Base-by-base conservation (phyloP, 2,888 invertebrate species). In the Uloborus plumipes region DNA sequence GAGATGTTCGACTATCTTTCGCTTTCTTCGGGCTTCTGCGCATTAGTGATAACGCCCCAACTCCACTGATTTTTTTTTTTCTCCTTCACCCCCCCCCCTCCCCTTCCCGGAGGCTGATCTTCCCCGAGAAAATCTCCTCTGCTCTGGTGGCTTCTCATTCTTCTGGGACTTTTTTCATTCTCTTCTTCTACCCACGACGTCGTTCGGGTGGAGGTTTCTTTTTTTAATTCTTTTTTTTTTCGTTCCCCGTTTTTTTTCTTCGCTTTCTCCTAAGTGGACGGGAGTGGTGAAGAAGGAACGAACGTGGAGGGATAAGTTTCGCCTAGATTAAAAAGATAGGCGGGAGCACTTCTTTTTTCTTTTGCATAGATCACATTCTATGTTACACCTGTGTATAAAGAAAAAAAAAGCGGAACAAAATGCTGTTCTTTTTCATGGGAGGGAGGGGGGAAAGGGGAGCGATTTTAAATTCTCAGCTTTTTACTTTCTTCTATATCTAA, bases 21-120 rank as follows among this genome's bases (percentile, higher is more conserved):
- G 62, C 62, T 62, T 70, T 59, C n/a, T 16, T 13, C 31, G 31
- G 20, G 61, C 65, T 78, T 20, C 78, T 78, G 78, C 71, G 71
- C 64, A 78, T 18, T 20, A 18, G 26, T 51, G 78, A 78, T 78
- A 78, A 78, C 71, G 78, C 69, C 78, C 65, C 71, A 18, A 55
- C 39, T 59, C 51, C 31, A 15, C 53, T 14, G 31, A 16, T 53
- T 22, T 49, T 51, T n/a, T 14, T 18, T 26, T 26, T n/a, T 61
- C 55, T 51, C 55, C n/a, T 47, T n/a, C 26, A 49, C 13, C 53
- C 70, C 22, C 59, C 59, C 59, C 22, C 14, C 4, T 61, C 26
- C 20, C 26, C n/a, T 62, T 62, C 62, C 16, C 39, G 26, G 3
- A 26, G 9, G 16, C 15, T 39, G n/a, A 55, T 55, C 62, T 39